Base-by-base conservation (phyloP, 2,797 vertebrate species). In the Toxotes lorentzi region DNA sequence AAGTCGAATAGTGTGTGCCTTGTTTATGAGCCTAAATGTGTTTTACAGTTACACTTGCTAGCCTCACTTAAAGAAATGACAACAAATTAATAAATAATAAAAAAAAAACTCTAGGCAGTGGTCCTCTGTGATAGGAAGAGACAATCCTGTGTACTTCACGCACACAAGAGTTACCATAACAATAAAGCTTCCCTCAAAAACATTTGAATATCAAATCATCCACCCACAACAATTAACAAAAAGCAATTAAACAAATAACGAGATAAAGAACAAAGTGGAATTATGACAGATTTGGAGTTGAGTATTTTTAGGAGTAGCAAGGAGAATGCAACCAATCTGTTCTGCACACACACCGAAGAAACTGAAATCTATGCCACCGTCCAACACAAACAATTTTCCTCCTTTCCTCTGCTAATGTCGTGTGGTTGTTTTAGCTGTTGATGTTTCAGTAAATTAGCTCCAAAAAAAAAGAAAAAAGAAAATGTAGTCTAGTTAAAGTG, bases 1-100 rank as follows among this genome's bases (percentile, higher is more conserved):
- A 61, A 53, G 24, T 34, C n/a, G 40, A 81, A 51, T 16, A 69
- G 16, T 35, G 51, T 27, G 32, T 9, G 62, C 73, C 50, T 61
- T 79, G 58, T 77, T 84, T 56, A 79, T 50, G 45, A 60, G 59
- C 21, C 32, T n/a, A 24, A 66, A 68, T 40, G 40, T 12, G 40
- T 40, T 40, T 12, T 40, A 40, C 40, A 11, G 40, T 35, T 12
- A 40, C 40, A 40, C 40, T 40, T 13, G 10, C 40, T 11, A 11
- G 40, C 11, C 40, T 40, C 40, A 40, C 40, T 40, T 40, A 2
- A 40, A 11, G 40, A 40, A 40, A 40, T 40, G 11, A 40, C 40
- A 40, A 40, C 4, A 51, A 70, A 41, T 8, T 2, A 14, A 47
- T n/a, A 19, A 12, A 4, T 2, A 17, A 21, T 7, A 27, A 7